Conservation (phyloP, 2,888 invertebrate species). For the Drosophila ochracea region DNA sequence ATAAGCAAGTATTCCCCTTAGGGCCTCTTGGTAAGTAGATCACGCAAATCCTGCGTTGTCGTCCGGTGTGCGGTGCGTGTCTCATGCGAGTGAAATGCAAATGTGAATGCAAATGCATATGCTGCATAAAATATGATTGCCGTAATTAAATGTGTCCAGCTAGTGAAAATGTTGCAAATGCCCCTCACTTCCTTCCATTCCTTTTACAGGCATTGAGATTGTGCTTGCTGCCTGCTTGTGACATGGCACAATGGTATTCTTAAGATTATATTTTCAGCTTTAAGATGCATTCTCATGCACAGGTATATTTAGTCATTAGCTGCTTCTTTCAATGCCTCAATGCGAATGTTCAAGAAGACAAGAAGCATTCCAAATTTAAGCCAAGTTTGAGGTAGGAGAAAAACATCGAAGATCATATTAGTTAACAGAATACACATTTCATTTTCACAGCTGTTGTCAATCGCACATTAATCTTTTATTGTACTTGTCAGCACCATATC, state of each 20-base stretch:
- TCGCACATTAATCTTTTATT: not conserved
- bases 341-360: not conserved
- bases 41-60: constrained; percentile 46
- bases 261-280: constrained; percentile 1
- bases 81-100: constrained; percentile 48
- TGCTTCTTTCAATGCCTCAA: not conserved
- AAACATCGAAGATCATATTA: not conserved
- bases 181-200: not conserved
- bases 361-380: not conserved
- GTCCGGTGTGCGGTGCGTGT: constrained; percentile 36
- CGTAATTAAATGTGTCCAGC: constrained; percentile 48
- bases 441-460: not conserved
- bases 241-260: constrained; percentile 14
- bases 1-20: not conserved
- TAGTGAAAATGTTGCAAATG: constrained; percentile 35
- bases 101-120: constrained; percentile 50
- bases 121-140: constrained; percentile 59
- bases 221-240: constrained; percentile 12
- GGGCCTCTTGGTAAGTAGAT: constrained; percentile 23
- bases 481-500: not conserved
- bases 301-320: not conserved
- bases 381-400: no score
- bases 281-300: not conserved
- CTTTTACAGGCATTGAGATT: constrained; percentile 8
- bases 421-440: not conserved